phyloP scores from a whole-genome alignment of 2,797 vertebrate species.

The Esox masquinongy region DNA sequence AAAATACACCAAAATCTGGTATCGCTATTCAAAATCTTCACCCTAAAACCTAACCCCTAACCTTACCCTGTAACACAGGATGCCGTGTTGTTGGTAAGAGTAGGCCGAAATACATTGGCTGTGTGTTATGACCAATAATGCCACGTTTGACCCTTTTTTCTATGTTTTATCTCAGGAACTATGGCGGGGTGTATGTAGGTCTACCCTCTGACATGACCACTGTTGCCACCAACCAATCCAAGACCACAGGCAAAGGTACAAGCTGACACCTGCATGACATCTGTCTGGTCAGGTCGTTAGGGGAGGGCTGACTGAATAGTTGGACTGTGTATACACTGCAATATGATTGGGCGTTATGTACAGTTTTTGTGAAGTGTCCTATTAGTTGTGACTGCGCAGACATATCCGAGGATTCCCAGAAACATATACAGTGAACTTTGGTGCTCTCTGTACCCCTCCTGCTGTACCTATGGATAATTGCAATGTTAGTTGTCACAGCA shows the following conservation, averaged over 20 bases:
- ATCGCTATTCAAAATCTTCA: too few species aligned
- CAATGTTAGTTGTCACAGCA: background rate
- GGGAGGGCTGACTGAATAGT: too few species aligned
- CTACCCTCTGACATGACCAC: constrained; percentile 81
- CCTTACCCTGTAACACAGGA: background rate
- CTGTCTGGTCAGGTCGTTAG: background rate
- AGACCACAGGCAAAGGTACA: constrained; percentile 83
- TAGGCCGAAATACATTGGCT: background rate
- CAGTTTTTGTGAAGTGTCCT: background rate
- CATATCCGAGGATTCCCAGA: background rate
- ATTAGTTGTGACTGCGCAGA: background rate
- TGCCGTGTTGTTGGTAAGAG: background rate
- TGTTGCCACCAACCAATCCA: constrained; percentile 82
- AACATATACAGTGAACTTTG: background rate
- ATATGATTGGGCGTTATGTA: background rate
- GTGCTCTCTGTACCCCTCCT: background rate
- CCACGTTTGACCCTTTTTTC: background rate
- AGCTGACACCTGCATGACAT: background rate
- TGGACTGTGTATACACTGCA: background rate
- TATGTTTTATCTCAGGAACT: constrained; percentile 78
- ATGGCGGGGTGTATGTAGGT: constrained; percentile 94
- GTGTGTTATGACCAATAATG: background rate
- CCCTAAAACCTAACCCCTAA: too few species aligned
- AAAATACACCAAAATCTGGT: background rate
- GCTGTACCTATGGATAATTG: background rate